Evolutionary conservation across 1,140 invertebrate genomes (phyloP).

Genomic region (Polypedilum vanderplanki): DNA sequence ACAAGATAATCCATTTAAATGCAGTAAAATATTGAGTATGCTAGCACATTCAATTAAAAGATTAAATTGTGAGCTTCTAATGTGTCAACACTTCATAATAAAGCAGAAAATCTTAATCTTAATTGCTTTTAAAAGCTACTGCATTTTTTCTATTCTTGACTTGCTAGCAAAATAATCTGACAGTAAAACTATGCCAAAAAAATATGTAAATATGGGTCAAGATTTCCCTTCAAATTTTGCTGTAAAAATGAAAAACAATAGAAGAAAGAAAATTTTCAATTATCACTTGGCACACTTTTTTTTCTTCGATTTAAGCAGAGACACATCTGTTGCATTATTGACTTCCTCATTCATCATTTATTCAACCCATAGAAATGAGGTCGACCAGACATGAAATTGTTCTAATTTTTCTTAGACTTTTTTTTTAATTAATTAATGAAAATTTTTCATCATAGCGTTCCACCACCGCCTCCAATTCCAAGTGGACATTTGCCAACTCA

Average conservation of each 20-base stretch:
- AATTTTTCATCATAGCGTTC: constrained; percentile 29
- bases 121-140: not conserved
- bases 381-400: constrained; percentile 26
- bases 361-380: constrained; percentile 32
- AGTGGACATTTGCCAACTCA: constrained; percentile 35
- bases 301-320: not conserved
- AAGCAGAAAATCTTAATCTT: not conserved
- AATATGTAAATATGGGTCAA: not conserved
- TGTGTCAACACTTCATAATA: too few species aligned
- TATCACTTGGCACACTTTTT: not conserved
- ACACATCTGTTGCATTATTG: constrained; percentile 2
- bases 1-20: not conserved
- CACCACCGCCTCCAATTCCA: constrained; percentile 36
- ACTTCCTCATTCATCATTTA: constrained; percentile 32
- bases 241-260: not conserved
- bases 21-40: not conserved
- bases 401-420: not conserved
- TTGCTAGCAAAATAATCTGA: too few species aligned
- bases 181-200: too few species aligned
- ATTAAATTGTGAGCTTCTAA: too few species aligned
- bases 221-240: not conserved
- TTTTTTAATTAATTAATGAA: constrained; percentile 31
- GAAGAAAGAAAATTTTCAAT: not conserved
- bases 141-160: too few species aligned
- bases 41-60: not conserved